phyloP scores from a whole-genome alignment of 2,797 vertebrate genomes.

The Peromyscus nudipes region DNA sequence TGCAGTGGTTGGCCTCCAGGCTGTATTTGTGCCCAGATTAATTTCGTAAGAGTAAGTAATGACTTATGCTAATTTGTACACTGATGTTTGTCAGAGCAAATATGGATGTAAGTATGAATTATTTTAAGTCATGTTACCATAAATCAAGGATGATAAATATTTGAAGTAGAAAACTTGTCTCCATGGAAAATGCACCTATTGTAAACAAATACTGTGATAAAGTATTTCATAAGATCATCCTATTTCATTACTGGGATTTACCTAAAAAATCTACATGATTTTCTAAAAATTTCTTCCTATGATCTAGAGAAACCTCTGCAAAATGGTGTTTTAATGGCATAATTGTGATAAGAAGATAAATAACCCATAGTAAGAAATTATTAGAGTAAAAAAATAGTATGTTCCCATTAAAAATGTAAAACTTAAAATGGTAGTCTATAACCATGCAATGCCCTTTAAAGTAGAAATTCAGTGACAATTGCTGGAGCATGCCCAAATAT shows the following conservation, averaged over 20 bases:
- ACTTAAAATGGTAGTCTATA: conserved; percentile 28
- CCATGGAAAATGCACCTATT: conserved; percentile 22
- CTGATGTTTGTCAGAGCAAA: conserved; percentile 62
- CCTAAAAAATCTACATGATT: neutral
- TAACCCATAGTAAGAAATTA: neutral
- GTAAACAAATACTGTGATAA: conserved; percentile 53
- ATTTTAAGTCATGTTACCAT: conserved; percentile 65
- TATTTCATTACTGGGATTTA: neutral
- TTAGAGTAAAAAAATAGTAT: neutral
- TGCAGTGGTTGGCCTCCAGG: neutral
- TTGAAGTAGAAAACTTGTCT: conserved; percentile 36
- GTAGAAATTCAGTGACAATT: conserved; percentile 81
- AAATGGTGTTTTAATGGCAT: neutral
- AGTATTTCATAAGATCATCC: conserved; percentile 64
- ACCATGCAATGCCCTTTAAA: conserved; percentile 76
- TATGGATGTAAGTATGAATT: conserved; percentile 54
- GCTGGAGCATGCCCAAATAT: conserved; percentile 54
- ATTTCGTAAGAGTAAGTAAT: conserved; percentile 67
- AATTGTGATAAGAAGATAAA: conserved; percentile 30
- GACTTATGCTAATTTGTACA: conserved; percentile 59
- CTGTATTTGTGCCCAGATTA: conserved; percentile 32
- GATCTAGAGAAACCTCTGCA: neutral
- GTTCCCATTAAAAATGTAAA: neutral
- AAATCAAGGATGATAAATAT: conserved; percentile 71
- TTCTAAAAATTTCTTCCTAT: conserved; percentile 53